phyloP scores from a whole-genome alignment of 2,113 vertebrate genomes.

The Oriolus oriolus region DNA sequence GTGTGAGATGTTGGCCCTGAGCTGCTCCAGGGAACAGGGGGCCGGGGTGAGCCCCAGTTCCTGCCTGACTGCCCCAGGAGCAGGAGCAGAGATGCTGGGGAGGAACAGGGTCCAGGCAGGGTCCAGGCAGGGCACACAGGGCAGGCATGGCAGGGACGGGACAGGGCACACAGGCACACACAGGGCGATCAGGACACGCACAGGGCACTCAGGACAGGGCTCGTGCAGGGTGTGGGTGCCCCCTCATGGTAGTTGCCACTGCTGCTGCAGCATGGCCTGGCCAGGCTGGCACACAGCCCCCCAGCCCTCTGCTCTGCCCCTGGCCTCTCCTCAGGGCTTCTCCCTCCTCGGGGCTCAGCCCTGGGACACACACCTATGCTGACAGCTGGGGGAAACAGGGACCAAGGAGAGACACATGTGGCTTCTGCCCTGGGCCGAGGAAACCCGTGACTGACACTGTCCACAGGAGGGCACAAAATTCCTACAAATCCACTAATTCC shows the following conservation, averaged over 20 bases:
- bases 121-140: neutral
- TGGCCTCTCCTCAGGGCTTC: neutral
- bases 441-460: neutral
- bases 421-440: neutral
- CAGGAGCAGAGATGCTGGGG: neutral
- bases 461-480: neutral
- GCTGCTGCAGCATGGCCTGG: neutral
- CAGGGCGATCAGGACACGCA: neutral
- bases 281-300: neutral
- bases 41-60: accelerated
- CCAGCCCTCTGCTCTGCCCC: neutral
- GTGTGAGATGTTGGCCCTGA: neutral
- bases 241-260: neutral
- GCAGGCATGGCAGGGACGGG: too few species aligned
- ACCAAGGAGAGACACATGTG: neutral
- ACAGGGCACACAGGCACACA: neutral
- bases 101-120: neutral
- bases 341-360: neutral
- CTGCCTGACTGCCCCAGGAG: neutral
- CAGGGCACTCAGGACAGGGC: neutral
- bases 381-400: neutral
- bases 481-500: neutral
- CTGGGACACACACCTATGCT: accelerated
- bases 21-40: neutral
- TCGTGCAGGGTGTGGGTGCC: neutral